Evolutionary conservation across 2,797 vertebrate genomes (phyloP), one percentile per base, ranked within the genome.

Genomic region (Staurois parvus): DNA sequence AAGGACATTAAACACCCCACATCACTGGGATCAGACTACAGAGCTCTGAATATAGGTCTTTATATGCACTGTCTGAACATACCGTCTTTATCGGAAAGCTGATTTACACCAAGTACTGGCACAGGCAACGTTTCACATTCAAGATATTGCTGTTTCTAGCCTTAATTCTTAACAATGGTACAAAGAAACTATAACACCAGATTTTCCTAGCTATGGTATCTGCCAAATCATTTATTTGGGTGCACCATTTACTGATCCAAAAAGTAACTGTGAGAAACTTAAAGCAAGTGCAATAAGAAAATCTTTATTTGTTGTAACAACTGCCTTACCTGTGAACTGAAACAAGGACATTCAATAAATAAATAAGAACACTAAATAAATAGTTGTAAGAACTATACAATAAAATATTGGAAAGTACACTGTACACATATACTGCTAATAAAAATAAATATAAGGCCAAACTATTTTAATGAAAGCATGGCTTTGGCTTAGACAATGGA

Each of bases 101-200:
- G 28, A 69, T 48, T 69, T 21, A 45, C 42, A 70, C 59, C 68
- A 79, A 32, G 28, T 19, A 10, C 24, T 80, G 78, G 28, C 45
- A 80, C 3, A 34, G 32, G 64, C 28, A 9, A 48, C 9, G n/a
- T 48, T 28, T 66, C 26, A 30, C 28, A 79, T 13, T 68, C 11
- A 40, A 29, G 17, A 42, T 9, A 68, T 68, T 48, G n/a, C 37
- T 77, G 56, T 66, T 59, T n/a, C 26, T 8, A 64, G 56, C 32
- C 56, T 66, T 78, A 30, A 64, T 26, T 19, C 76, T 67, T 45
- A 15, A 78, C 7, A 67, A 4, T 66, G 75, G 24, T 64, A 77
- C 21, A 42, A 70, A 70, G 7, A 70, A 66, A 64, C 34, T 40
- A n/a, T 34, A 64, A 21, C n/a, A 24, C 52, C 30, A 40, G 12